These are phyloP conservation scores for Drosophila infuscata DNA, from an alignment of 2,888 invertebrate species.

Conservation along the genomic window DNA sequence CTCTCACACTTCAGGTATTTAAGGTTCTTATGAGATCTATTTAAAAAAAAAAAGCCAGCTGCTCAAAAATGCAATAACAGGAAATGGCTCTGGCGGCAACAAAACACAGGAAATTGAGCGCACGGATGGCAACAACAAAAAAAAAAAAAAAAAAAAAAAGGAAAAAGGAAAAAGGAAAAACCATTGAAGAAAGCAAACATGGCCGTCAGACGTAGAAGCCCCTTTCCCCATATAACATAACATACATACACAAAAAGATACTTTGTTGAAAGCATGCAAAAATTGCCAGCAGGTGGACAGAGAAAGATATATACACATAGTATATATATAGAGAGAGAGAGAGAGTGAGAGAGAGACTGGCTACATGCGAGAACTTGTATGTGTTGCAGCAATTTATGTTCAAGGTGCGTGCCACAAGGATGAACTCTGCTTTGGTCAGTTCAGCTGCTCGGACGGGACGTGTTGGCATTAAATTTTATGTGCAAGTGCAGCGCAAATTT, in stretches of 20 bases:
- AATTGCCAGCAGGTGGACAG: conserved; percentile 23
- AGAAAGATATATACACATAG: background rate
- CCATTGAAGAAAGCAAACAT: conserved; percentile 69
- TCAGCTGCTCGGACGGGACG: conserved; percentile 47
- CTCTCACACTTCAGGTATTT: conserved; percentile 16
- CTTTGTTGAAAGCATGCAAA: conserved; percentile 56
- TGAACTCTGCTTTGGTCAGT: conserved; percentile 55
- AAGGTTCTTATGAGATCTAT: conserved; percentile 41
- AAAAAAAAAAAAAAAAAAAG: conserved; percentile 29
- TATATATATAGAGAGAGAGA: background rate
- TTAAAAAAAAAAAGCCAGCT: conserved; percentile 46
- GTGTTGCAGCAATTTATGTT: conserved; percentile 68
- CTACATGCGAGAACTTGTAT: conserved; percentile 24
- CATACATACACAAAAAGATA: conserved; percentile 14
- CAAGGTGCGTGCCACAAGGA: conserved; percentile 76
- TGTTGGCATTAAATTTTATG: conserved; percentile 81
- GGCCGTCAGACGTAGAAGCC: conserved; percentile 50
- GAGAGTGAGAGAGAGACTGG: background rate
- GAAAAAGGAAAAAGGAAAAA: conserved; percentile 42
- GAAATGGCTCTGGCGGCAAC: conserved; percentile 72
- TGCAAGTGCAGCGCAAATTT: conserved; percentile 66
- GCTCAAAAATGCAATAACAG: conserved; percentile 79
- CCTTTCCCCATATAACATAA: background rate
- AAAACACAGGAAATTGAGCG: conserved; percentile 80
- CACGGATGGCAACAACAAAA: conserved; percentile 51